Percentiles rank a stretch among this genome's conserved stretches.
Conservation (phyloP, 2,113 vertebrate genomes). For the Anolis carolinensis region DNA sequence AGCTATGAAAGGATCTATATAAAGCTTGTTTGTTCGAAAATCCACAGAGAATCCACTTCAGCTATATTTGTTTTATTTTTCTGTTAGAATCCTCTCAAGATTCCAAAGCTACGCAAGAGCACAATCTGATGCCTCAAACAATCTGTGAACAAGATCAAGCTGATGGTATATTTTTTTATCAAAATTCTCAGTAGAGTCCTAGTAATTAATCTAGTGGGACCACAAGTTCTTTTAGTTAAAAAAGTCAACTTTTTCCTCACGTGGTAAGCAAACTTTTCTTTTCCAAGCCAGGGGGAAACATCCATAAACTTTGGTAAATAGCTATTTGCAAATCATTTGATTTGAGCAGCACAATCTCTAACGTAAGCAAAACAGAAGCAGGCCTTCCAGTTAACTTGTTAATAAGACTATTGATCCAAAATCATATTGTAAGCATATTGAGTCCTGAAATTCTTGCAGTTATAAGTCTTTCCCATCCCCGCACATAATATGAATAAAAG, state of each 20-base stretch:
- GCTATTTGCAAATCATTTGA: background rate
- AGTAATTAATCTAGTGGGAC: slow-evolving; percentile 38
- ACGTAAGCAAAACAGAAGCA: background rate
- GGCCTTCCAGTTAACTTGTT: background rate
- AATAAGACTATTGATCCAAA: slow-evolving; percentile 16
- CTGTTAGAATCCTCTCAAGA: slow-evolving; percentile 67
- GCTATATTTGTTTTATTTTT: slow-evolving; percentile 49
- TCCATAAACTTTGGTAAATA: background rate
- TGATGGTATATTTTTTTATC: slow-evolving; percentile 62
- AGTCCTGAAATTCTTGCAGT: slow-evolving; percentile 28
- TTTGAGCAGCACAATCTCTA: background rate
- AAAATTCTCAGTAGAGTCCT: background rate
- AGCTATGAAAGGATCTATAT: background rate
- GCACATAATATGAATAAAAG: background rate
- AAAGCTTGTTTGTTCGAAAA: slow-evolving; percentile 32
- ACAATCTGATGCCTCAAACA: slow-evolving; percentile 46
- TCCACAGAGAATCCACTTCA: background rate
- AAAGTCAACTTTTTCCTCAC: background rate
- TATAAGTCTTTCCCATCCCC: slow-evolving; percentile 15
- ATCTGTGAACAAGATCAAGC: slow-evolving; percentile 61
- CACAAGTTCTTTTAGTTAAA: slow-evolving; percentile 26
- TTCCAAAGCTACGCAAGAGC: slow-evolving; percentile 36
- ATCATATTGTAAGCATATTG: background rate
- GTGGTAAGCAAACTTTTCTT: background rate
- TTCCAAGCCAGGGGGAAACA: slow-evolving; percentile 1